Evolutionary conservation across 2,113 vertebrate species (phyloP).

Genomic region (Bucco capensis): DNA sequence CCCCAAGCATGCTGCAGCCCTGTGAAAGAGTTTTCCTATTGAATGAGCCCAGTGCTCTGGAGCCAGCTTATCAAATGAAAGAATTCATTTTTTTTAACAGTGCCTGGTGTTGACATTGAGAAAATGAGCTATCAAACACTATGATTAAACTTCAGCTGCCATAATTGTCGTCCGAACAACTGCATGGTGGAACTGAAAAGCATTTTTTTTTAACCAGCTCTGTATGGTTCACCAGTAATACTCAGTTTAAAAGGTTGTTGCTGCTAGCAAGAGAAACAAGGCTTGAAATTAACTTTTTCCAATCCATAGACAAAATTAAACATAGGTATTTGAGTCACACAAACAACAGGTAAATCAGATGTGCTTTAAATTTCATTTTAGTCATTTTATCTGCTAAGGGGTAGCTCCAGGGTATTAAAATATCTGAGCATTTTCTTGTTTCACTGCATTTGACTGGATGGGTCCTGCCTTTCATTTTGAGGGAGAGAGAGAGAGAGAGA

Average conservation of each 20-base stretch:
- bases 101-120: constrained; percentile 90
- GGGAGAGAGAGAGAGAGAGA: neutral
- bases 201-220: constrained; percentile 68
- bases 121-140: constrained; percentile 87
- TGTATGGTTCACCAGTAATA: constrained; percentile 72
- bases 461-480: constrained; percentile 13
- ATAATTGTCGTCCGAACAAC: constrained; percentile 83
- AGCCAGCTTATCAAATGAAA: constrained; percentile 89
- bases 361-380: constrained; percentile 55
- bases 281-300: constrained; percentile 79
- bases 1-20: constrained; percentile 82
- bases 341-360: constrained; percentile 73
- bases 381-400: constrained; percentile 18
- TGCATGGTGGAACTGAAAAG: constrained; percentile 76
- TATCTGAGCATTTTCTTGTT: constrained; percentile 25
- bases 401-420: constrained; percentile 42
- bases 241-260: constrained; percentile 75
- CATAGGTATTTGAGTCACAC: constrained; percentile 69
- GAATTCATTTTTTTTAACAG: constrained; percentile 86
- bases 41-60: constrained; percentile 81
- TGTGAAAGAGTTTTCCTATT: constrained; percentile 80
- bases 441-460: constrained; percentile 3
- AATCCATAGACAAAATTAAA: constrained; percentile 74
- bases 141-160: constrained; percentile 86
- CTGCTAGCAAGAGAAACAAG: constrained; percentile 76